phyloP scores from a whole-genome alignment of 2,797 vertebrate species.

The Gallirallus australis region DNA sequence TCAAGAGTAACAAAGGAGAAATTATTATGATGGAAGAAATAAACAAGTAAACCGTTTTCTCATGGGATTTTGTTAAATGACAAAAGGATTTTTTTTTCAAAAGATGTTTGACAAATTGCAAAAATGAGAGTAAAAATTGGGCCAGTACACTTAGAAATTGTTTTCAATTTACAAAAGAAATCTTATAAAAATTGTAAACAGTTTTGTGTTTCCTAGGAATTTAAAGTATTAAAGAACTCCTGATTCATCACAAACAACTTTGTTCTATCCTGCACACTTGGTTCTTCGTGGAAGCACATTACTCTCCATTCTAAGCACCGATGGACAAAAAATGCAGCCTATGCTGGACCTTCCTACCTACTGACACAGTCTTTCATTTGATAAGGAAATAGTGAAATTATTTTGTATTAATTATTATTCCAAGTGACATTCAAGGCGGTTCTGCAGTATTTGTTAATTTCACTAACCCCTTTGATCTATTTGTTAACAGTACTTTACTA shows the following conservation, averaged over 20 bases:
- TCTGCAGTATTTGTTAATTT: neutral
- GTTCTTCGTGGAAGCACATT: neutral
- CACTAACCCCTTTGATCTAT: neutral
- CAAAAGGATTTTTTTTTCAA: neutral
- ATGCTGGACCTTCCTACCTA: neutral
- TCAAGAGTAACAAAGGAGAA: neutral
- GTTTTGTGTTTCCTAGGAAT: constrained; percentile 55
- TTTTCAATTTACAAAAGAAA: neutral
- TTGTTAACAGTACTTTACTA: neutral
- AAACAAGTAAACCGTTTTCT: neutral
- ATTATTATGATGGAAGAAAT: neutral
- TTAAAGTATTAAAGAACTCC: constrained; percentile 33
- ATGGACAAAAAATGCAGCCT: neutral
- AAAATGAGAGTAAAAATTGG: neutral
- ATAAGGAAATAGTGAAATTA: neutral
- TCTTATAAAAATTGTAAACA: constrained; percentile 8
- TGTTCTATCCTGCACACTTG: neutral
- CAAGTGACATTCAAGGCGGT: neutral
- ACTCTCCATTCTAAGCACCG: neutral
- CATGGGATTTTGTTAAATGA: neutral
- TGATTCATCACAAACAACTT: neutral
- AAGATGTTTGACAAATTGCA: neutral
- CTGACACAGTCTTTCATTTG: neutral
- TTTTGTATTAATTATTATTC: neutral
- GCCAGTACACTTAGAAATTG: neutral